Conservation (phyloP, 2,888 invertebrate species). For the Bruchidius siliquastri region DNA sequence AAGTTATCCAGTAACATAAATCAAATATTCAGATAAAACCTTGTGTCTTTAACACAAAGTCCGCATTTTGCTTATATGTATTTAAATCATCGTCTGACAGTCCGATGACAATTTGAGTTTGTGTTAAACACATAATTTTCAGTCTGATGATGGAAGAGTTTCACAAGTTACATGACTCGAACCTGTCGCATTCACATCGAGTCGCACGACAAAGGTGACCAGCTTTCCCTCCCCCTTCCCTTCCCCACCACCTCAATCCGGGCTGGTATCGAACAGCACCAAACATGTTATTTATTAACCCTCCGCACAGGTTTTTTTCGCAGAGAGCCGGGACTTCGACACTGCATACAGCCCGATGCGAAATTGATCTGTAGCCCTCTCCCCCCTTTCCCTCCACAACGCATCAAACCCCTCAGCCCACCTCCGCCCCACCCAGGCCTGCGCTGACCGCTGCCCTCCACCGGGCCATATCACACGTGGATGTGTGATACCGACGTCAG, state of each 20-base stretch:
- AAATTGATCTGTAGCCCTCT: background rate
- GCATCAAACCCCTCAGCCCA: background rate
- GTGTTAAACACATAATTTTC: too few relatives aligned
- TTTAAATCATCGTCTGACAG: too few relatives aligned
- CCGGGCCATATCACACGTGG: background rate
- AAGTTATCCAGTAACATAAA: too few relatives aligned
- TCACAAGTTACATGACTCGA: too few relatives aligned
- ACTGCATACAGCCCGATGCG: background rate
- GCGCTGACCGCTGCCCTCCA: background rate
- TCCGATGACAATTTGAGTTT: too few relatives aligned
- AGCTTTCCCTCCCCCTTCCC: background rate
- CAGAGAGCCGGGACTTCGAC: background rate
- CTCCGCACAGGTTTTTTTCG: background rate
- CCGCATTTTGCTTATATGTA: too few relatives aligned
- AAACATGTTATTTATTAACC: background rate
- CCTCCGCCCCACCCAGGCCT: background rate
- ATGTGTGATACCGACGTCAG: background rate
- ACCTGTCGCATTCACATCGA: too few relatives aligned
- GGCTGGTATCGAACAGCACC: background rate
- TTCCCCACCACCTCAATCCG: background rate
- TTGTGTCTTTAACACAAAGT: too few relatives aligned
- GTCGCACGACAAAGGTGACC: background rate
- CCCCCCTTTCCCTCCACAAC: background rate
- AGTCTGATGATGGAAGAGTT: too few relatives aligned
- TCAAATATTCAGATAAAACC: too few relatives aligned